Evolutionary conservation across 2,113 vertebrate genomes (phyloP), one percentile per base, ranked within the genome.

Genomic region (Indri indri): DNA sequence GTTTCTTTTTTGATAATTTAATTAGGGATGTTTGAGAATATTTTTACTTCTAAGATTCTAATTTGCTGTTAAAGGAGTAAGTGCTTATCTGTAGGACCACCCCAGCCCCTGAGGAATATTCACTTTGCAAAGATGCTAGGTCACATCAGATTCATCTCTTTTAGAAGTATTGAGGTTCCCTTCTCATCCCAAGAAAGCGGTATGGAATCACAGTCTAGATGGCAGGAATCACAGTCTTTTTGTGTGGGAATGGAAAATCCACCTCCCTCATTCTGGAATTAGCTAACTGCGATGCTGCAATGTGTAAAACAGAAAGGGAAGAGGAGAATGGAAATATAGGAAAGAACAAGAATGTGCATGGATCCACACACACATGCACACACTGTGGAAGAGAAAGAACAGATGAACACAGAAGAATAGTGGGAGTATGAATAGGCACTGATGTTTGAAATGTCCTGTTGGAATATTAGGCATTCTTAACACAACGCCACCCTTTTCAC

Each of bases 1-100:
- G 42, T 59, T 92, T 95, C 18, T 52, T 66, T 61, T 91, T 83
- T 71, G 7, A 80, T 74, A 59, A 88, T 79, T 91, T 95, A 82
- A 45, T 57, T 95, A 65, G 61, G 10, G 0, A 45, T 63, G 20
- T 93, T 85, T 83, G 82, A 73, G 77, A 82, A 47, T 73, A 77
- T 65, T 74, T 93, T 93, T 82, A 79, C 0, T 73, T 90, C 25
- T 83, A 61, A 86, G 45, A 70, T 91, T 94, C 66, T 90, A 83
- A 70, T 65, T 79, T 70, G 5, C 54, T 82, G 7, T 80, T 84
- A 88, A 89, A 90, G n/a, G 25, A 74, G 54, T 84, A 42, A 65
- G 7, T 86, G 37, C 13, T 94, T 18, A 42, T 88, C 22, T 85
- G 22, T 79, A 50, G 25, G 42, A 86, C 9, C 20, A 27, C 11